These are phyloP conservation scores for Calliphora vicina DNA, from an alignment of 1,140 invertebrate species.

Conservation along the genomic window DNA sequence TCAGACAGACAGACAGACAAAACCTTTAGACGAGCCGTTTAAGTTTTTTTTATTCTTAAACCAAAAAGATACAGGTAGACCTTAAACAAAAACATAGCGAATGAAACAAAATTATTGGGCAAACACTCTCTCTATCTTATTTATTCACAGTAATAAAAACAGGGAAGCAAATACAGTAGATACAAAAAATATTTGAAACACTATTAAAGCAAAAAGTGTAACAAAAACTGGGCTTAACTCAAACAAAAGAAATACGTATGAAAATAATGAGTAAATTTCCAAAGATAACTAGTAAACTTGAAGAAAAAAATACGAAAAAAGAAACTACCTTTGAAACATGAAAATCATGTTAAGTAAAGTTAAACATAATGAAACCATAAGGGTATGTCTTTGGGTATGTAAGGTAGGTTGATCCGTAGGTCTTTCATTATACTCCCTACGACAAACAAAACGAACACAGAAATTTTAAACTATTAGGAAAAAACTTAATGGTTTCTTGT, in stretches of 20 bases:
- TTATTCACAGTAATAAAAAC: neutral
- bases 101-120: neutral
- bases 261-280: no score
- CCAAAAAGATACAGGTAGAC: no score
- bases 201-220: no score
- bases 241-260: no score
- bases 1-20: neutral
- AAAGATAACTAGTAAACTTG: no score
- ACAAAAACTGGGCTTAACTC: no score
- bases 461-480: neutral
- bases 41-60: neutral
- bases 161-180: neutral
- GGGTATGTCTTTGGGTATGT: no score
- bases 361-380: neutral
- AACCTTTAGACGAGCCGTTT: neutral
- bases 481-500: neutral
- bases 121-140: no score
- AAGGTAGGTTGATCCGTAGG: neutral
- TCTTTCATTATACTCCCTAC: conserved; percentile 19
- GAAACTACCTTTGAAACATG: neutral
- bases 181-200: neutral
- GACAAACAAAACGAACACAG: neutral
- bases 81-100: neutral
- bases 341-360: neutral
- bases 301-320: neutral